A percentile compares a stretch with the other conserved stretches of the same genome.
Evolutionary conservation across 2,113 vertebrate species (phyloP).

Genomic region (Phrynosoma platyrhinos): DNA sequence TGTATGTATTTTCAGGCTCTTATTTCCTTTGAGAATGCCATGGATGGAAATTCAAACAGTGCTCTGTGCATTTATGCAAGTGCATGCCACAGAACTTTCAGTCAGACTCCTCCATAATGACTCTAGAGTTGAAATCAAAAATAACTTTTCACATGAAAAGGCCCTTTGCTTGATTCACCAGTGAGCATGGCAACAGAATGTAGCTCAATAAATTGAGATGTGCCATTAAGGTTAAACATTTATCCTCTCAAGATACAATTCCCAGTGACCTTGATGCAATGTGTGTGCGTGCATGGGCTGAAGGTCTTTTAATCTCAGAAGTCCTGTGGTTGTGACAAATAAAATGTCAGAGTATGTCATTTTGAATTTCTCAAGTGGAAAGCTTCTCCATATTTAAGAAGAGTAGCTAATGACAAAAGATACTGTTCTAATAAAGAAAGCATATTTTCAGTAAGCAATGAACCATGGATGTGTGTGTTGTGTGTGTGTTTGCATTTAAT

Average conservation of each 20-base stretch:
- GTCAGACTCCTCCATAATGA: constrained; percentile 51
- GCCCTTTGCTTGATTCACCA: constrained; percentile 30
- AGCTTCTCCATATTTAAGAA: background rate
- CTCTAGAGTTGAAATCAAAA: constrained; percentile 46
- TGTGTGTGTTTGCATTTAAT: too few relatives aligned
- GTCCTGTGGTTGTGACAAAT: constrained; percentile 39
- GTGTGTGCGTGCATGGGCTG: background rate
- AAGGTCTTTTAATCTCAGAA: constrained; percentile 37
- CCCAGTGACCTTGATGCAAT: constrained; percentile 34
- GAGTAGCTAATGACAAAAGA: background rate
- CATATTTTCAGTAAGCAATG: background rate
- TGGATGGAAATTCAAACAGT: constrained; percentile 29
- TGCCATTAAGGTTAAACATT: constrained; percentile 61
- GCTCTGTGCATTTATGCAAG: constrained; percentile 44
- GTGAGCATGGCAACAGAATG: background rate
- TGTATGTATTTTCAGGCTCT: constrained; percentile 53
- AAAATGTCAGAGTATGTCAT: constrained; percentile 16
- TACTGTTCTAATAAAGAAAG: background rate
- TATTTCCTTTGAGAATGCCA: constrained; percentile 23
- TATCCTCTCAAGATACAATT: constrained; percentile 46
- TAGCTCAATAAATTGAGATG: constrained; percentile 44
- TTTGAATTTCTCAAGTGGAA: constrained; percentile 43
- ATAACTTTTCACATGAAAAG: constrained; percentile 55
- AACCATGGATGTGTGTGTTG: background rate
- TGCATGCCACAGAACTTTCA: background rate